These are phyloP conservation scores for Condylura cristata DNA, from an alignment of 2,113 vertebrate species.

Conservation along the genomic window DNA sequence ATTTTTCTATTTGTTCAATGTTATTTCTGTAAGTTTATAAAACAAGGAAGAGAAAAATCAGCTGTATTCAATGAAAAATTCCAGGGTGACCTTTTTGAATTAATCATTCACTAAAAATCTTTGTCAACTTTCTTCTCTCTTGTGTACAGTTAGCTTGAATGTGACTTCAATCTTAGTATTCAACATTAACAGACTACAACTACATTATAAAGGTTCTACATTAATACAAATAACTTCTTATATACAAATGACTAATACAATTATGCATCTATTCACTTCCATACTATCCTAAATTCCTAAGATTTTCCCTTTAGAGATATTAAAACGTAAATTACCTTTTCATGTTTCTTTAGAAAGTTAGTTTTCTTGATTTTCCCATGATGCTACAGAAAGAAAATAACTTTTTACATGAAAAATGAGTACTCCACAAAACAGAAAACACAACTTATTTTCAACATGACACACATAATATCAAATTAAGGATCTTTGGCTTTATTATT, in stretches of 20 bases:
- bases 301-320: conserved; percentile 46
- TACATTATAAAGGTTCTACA: not conserved
- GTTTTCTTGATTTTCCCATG: conserved; percentile 97
- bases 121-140: not conserved
- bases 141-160: not conserved
- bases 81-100: not conserved
- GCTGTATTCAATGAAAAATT: conserved; percentile 1
- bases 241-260: not conserved
- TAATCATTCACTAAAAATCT: conserved; percentile 18
- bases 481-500: not conserved
- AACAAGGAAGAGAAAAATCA: not conserved
- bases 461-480: not conserved
- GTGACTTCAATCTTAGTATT: not conserved
- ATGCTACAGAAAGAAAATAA: conserved; percentile 87
- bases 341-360: conserved; percentile 96
- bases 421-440: conserved; percentile 39
- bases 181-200: not conserved
- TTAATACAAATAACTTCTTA: not conserved
- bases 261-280: not conserved
- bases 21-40: not conserved
- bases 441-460: not conserved
- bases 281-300: not conserved
- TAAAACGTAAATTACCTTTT: conserved; percentile 89
- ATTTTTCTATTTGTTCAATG: not conserved
- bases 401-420: conserved; percentile 30